phyloP scores from a whole-genome alignment of 1,140 invertebrate species.

The Gyrodactylus bullatarudis region DNA sequence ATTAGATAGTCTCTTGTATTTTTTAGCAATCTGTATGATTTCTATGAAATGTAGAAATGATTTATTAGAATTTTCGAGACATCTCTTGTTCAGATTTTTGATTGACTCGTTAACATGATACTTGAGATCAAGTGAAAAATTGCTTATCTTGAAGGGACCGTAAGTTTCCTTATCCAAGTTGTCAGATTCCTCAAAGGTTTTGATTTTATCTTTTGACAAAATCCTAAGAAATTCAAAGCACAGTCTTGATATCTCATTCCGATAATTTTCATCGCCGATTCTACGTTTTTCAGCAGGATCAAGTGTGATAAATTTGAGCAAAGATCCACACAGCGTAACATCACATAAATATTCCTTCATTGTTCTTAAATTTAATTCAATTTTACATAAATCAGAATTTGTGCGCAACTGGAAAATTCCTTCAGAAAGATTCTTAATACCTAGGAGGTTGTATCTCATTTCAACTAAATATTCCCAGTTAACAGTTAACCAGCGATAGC shows the following conservation, averaged over 20 bases:
- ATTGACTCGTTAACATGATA: background rate
- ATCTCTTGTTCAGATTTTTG: background rate
- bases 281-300: background rate
- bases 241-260: background rate
- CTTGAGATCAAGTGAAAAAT: background rate
- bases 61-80: background rate
- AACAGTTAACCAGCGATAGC: background rate
- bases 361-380: background rate
- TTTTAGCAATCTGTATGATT: background rate
- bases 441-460: background rate
- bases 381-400: background rate
- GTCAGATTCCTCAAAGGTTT: background rate
- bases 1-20: background rate
- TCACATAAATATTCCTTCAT: background rate
- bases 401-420: background rate
- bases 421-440: background rate
- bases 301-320: background rate
- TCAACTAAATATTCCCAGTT: background rate
- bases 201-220: background rate
- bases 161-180: background rate
- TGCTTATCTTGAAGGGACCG: background rate
- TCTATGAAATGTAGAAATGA: background rate
- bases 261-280: background rate
- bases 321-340: background rate
- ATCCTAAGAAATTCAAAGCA: background rate